Base-by-base conservation (phyloP, 1,140 invertebrate species). In the Phortica variegata region DNA sequence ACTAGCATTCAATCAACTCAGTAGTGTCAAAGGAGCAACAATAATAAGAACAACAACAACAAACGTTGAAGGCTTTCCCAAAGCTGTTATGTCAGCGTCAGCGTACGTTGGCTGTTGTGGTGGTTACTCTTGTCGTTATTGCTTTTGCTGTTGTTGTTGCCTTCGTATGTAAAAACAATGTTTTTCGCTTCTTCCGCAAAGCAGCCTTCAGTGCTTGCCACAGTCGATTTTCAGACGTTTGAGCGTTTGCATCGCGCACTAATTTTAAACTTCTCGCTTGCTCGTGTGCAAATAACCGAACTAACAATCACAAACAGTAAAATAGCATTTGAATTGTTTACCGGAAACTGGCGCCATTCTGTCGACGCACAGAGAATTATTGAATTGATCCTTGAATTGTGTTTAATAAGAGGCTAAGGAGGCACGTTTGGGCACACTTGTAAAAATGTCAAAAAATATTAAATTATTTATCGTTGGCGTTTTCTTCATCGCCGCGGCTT, bases 201-300 rank as follows among this genome's bases (percentile, higher is more conserved):
- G 57, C 47, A 63, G 63, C 57, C 60, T 63, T 52, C 49, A 34
- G 46, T 39, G 19, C 37, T 37, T 38, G 47, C 47, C 63, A 68
- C 63, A 68, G 63, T 68, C 60, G 57, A 58, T 56, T 42, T 40
- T 58, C 48, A 57, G 45, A 56, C 63, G 63, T 69, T 60, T 60
- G 63, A 38, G 38, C 49, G 63, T 68, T 49, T 60, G 65, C 63
- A 68, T 65, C 63, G 63, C 63, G 63, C 56, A 46, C 57, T 59
- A 36, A 54, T 52, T 58, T 46, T 40, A 49, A 46, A 43, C 34
- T 16, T 9, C 5, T 34, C 15, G 15, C 17, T 33, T n/a, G 20
- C 19, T 36, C 15, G 10, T n/a, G 40, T 29, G 16, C 49, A 39
- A 12, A 19, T 9, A 20, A 43, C 48, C 49, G 6, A 12, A 44